Evolutionary conservation across 2,888 invertebrate genomes (phyloP).

Genomic region (Lasioglossum malachurum): DNA sequence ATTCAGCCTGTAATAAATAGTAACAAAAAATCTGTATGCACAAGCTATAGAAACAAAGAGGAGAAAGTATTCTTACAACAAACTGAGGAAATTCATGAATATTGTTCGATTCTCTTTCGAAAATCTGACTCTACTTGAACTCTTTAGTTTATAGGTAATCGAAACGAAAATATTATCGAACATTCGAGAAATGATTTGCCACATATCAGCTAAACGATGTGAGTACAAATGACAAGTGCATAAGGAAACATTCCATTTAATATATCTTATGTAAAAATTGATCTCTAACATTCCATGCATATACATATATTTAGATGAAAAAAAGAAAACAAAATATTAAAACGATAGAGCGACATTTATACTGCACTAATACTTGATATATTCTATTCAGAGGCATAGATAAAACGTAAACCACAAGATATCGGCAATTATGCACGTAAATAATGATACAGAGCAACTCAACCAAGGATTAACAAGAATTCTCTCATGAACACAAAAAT

Average conservation of each 20-base stretch:
- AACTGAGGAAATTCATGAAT: conserved; percentile 22
- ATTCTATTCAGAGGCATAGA: conserved; percentile 39
- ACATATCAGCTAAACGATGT: neutral
- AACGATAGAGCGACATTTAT: neutral
- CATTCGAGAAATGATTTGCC: neutral
- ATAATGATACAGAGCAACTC: conserved; percentile 7
- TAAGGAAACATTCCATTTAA: neutral
- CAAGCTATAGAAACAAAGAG: conserved; percentile 23
- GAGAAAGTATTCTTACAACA: conserved; percentile 10
- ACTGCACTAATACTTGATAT: conserved; percentile 4
- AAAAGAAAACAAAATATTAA: neutral
- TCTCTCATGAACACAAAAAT: conserved; percentile 27
- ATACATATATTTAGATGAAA: neutral
- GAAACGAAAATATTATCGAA: neutral
- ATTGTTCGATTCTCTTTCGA: neutral
- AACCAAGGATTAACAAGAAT: conserved; percentile 58
- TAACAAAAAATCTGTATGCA: conserved; percentile 9
- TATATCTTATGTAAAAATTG: neutral
- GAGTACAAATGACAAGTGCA: neutral
- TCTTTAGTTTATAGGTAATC: neutral
- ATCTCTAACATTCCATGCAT: conserved; percentile 25
- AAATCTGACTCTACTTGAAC: neutral
- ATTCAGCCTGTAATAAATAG: neutral
- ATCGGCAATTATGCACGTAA: conserved; percentile 13
- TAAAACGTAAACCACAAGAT: neutral